Evolutionary conservation across 2,888 invertebrate species (phyloP).

Genomic region (Nephrotoma appendiculata): DNA sequence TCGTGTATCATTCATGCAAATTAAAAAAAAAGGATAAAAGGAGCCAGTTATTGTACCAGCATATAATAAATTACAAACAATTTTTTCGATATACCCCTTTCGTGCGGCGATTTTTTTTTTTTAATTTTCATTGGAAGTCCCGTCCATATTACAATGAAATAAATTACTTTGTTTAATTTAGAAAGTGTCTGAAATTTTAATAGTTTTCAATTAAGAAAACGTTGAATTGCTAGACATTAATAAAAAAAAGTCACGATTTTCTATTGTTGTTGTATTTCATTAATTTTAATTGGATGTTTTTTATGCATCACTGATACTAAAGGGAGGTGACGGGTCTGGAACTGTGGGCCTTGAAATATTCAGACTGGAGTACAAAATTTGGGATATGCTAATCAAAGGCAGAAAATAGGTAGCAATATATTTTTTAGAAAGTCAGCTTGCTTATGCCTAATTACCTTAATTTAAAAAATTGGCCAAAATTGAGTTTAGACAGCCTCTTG

Average conservation of each 20-base stretch:
- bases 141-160: background rate
- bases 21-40: background rate
- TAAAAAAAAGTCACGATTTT: conserved; percentile 15
- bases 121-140: background rate
- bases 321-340: background rate
- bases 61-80: background rate
- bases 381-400: too few species aligned
- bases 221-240: conserved; percentile 13
- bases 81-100: conserved; percentile 1
- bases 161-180: conserved; percentile 6
- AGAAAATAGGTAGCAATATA: too few species aligned
- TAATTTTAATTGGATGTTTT: background rate
- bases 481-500: too few species aligned
- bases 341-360: too few species aligned
- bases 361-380: too few species aligned
- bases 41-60: background rate
- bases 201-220: conserved; percentile 16
- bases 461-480: too few species aligned
- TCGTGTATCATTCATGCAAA: background rate
- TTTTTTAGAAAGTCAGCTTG: too few species aligned
- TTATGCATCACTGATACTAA: background rate
- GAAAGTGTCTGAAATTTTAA: conserved; percentile 12
- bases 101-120: background rate
- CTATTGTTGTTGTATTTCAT: background rate
- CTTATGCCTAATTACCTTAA: too few species aligned